A percentile compares a stretch with the other conserved stretches of the same genome.
Conservation (phyloP, 2,888 invertebrate species). For the Pollenia labialis region DNA sequence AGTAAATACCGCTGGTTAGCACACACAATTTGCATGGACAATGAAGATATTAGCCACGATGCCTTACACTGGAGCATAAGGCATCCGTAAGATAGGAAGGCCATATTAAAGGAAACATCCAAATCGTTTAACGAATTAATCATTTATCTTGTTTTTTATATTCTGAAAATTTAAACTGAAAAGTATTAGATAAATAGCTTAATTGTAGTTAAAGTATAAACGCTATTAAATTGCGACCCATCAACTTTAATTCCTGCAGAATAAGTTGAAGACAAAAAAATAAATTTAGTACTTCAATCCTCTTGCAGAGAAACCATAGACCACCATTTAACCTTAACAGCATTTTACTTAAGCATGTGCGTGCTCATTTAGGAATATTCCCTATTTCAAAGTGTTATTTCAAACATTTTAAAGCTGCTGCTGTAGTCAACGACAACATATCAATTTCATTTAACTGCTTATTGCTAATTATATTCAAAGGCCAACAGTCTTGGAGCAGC, state of each 20-base stretch:
- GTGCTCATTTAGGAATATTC: neutral
- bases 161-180: neutral
- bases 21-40: no score
- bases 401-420: neutral
- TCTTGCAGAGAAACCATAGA: neutral
- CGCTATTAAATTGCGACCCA: no score
- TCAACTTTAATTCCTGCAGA: neutral
- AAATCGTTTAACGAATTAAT: no score
- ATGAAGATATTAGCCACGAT: no score
- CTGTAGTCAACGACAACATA: neutral
- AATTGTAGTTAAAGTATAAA: no score
- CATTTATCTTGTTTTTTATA: no score
- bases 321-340: conserved; percentile 4
- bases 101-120: no score
- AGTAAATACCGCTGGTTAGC: no score
- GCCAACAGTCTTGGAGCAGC: conserved; percentile 11
- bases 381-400: neutral
- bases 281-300: neutral
- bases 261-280: neutral
- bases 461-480: conserved; percentile 54
- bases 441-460: conserved; percentile 5
- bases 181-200: neutral
- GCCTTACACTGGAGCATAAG: no score
- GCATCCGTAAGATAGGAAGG: no score
- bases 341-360: neutral